These are phyloP conservation scores for Pterocles orientalis DNA, from an alignment of 2,113 vertebrate genomes.

Conservation along the genomic window DNA sequence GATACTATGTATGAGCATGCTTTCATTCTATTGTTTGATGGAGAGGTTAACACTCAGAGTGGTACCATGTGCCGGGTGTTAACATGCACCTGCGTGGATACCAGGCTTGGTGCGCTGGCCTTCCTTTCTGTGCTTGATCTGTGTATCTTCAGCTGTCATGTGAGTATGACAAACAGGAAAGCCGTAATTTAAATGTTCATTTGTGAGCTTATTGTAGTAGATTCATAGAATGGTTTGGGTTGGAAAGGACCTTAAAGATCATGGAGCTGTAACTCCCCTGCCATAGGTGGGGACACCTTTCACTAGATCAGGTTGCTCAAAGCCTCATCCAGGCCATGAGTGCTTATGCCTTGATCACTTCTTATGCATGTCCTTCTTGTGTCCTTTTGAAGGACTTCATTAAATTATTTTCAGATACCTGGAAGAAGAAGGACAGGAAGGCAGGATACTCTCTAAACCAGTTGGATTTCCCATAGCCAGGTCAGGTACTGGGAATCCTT, in stretches of 20 bases:
- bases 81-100: background rate
- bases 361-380: background rate
- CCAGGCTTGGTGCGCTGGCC: background rate
- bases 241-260: too few relatives aligned
- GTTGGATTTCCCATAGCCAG: background rate
- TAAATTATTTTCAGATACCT: background rate
- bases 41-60: background rate
- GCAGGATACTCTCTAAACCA: background rate
- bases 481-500: background rate
- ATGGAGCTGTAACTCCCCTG: too few relatives aligned
- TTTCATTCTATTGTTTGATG: background rate
- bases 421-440: background rate
- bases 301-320: too few relatives aligned
- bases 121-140: background rate
- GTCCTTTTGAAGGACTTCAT: background rate
- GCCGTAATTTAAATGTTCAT: background rate
- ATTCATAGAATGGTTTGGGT: too few relatives aligned
- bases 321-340: too few relatives aligned
- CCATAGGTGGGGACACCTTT: too few relatives aligned
- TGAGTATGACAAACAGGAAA: background rate
- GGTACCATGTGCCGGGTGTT: background rate
- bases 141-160: background rate
- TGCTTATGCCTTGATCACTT: too few relatives aligned
- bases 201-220: background rate
- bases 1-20: background rate